Evolutionary conservation across 2,113 vertebrate species (phyloP).

Genomic region (Gulo gulo): DNA sequence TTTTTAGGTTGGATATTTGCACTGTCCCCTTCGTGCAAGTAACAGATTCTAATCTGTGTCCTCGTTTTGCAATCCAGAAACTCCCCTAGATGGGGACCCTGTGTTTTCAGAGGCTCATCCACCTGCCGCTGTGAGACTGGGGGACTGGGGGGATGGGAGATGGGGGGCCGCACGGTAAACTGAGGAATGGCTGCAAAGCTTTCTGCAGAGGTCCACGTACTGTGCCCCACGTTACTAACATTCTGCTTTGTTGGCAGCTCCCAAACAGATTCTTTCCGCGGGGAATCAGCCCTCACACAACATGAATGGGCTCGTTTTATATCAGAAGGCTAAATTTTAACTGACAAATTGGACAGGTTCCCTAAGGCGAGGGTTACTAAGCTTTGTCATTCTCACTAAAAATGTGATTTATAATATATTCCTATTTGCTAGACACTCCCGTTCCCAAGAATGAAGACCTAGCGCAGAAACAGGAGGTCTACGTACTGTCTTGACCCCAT

Average conservation of each 20-base stretch:
- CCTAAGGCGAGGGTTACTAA: constrained; percentile 79
- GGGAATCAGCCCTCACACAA: constrained; percentile 73
- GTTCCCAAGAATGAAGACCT: constrained; percentile 78
- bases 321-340: constrained; percentile 79
- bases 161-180: background rate
- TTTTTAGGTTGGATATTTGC: background rate
- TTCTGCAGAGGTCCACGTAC: background rate
- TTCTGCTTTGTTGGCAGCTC: constrained; percentile 66
- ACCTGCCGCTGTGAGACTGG: fast-evolving
- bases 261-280: constrained; percentile 76
- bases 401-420: constrained; percentile 85
- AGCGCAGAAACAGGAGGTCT: background rate
- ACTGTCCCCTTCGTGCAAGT: background rate
- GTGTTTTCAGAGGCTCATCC: fast-evolving
- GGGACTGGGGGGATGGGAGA: fast-evolving
- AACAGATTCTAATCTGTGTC: background rate
- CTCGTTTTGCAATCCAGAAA: background rate
- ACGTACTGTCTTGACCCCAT: background rate
- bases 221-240: background rate
- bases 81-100: background rate
- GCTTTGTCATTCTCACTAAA: constrained; percentile 79
- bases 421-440: constrained; percentile 78
- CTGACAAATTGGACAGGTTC: constrained; percentile 86
- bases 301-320: constrained; percentile 84
- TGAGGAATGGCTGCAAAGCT: background rate